Percentiles rank a stretch among this genome's conserved stretches.
These are phyloP conservation scores for Ladona fulva DNA, from an alignment of 1,140 invertebrate species.

Conservation along the genomic window DNA sequence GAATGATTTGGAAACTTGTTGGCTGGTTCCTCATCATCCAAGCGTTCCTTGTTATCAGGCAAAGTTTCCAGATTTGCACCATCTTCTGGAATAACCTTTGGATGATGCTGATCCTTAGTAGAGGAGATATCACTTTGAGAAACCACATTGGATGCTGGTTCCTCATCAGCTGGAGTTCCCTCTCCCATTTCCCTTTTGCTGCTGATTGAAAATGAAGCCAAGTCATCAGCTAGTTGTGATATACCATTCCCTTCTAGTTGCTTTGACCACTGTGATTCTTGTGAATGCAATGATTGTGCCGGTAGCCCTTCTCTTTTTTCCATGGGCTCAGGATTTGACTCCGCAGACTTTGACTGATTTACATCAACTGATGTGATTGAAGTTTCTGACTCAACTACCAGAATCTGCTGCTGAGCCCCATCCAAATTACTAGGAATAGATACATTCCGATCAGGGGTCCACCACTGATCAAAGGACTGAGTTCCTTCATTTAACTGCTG, in stretches of 20 bases:
- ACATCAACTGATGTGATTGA: neutral
- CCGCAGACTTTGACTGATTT: neutral
- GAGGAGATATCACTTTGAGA: neutral
- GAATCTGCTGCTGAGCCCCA: neutral
- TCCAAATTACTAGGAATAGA: neutral
- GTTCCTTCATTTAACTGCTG: neutral
- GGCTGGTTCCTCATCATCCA: neutral
- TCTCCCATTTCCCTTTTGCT: neutral
- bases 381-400: neutral
- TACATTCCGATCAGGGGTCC: neutral
- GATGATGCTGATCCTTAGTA: neutral
- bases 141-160: neutral
- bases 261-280: neutral
- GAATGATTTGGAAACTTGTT: neutral
- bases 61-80: neutral
- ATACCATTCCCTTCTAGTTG: neutral
- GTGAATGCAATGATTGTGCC: neutral
- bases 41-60: neutral
- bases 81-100: neutral
- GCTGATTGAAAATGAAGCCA: neutral
- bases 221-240: neutral
- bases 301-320: neutral
- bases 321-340: neutral
- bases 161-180: neutral
- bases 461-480: neutral